phyloP scores from a whole-genome alignment of 2,888 invertebrate genomes.

The Netelia inedita region DNA sequence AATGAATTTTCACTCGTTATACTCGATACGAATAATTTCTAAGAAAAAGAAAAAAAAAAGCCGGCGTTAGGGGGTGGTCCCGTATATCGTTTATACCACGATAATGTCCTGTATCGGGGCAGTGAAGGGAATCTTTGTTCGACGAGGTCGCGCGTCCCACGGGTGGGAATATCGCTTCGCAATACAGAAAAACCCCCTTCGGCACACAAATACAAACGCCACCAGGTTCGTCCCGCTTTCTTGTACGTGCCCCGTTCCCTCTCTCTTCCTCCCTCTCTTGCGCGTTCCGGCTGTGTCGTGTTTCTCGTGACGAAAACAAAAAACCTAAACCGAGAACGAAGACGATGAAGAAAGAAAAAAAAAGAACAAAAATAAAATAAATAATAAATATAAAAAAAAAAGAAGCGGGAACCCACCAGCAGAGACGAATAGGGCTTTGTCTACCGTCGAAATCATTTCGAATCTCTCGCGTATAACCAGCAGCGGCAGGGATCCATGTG shows the following conservation, averaged over 20 bases:
- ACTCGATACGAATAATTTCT: slow-evolving; percentile 29
- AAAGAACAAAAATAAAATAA: slow-evolving; percentile 3
- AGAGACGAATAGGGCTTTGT: slow-evolving; percentile 69
- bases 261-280: background rate
- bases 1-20: background rate
- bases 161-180: slow-evolving; percentile 37
- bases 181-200: slow-evolving; percentile 45
- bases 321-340: slow-evolving; percentile 52
- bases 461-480: slow-evolving; percentile 56
- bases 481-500: slow-evolving; percentile 22
- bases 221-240: background rate
- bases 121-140: slow-evolving; percentile 64
- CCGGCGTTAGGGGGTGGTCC: no score
- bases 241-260: slow-evolving; percentile 25
- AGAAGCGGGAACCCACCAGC: slow-evolving; percentile 31
- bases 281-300: slow-evolving; percentile 35
- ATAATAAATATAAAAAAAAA: background rate
- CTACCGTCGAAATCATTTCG: slow-evolving; percentile 66
- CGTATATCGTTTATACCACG: slow-evolving; percentile 7
- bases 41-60: background rate
- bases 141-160: slow-evolving; percentile 52
- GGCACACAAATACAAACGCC: slow-evolving; percentile 22
- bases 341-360: slow-evolving; percentile 33
- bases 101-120: slow-evolving; percentile 40
- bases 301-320: slow-evolving; percentile 37